Evolutionary conservation across 2,113 vertebrate genomes (phyloP), one percentile per base, ranked within the genome.

Genomic region (Alces alces): DNA sequence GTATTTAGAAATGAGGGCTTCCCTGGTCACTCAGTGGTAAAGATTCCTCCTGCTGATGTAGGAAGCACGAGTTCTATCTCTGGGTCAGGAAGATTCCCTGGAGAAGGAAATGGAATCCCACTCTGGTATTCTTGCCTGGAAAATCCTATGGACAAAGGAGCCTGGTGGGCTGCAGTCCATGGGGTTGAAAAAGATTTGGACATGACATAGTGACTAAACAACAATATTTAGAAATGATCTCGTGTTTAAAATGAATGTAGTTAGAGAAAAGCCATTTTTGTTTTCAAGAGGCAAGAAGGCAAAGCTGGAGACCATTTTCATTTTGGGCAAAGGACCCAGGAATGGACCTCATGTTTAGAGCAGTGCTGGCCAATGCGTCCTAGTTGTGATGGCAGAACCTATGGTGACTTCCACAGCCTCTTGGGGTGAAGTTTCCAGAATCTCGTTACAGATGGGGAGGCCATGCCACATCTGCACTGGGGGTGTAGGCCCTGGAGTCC

Each of bases 301-400:
- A 6, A 28, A 60, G 21, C 27, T 14, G 3, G 7, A 8, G 13
- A 3, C 1, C 0, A 0, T 52, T 47, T 6, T 60, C 23, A 4
- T 17, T 21, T 23, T 23, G 3, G 47, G 54, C 3, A 4, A 5
- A 10, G 6, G 33, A n/a, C 17, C 7, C 27, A 6, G 15, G 15
- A 4, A 3, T 21, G 4, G 5, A 3, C 1, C 43, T 1, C 3
- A 0, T 1, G 25, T 30, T 1, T 23, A 23, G n/a, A 45, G 80
- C 28, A 6, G 13, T 0, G 6, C 11, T 0, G 2, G 4, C 0
- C 14, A 11, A 4, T 39, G 2, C 0, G 0, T 2, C 7, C 15
- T 25, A 2, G 3, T 0, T 1, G 23, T 25, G 21, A 52, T 6
- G 6, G 10, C 3, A 3, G 5, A 1, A 1, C 4, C 43, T 25